Evolutionary conservation across 2,888 invertebrate species (phyloP).

Genomic region (Rhimphoctona megacephalus): DNA sequence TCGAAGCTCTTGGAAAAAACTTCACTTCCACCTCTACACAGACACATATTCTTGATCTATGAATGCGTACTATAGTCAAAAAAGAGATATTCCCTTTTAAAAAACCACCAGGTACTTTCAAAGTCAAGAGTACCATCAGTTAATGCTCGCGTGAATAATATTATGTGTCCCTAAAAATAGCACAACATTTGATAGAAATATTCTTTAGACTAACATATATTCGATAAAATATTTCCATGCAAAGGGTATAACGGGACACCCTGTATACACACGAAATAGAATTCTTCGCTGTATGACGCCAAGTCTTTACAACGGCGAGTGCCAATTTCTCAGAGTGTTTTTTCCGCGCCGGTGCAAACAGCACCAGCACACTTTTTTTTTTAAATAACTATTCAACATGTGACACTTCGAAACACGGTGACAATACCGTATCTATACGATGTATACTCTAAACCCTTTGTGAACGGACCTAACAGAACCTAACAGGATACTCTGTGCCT

Average conservation of each 20-base stretch:
- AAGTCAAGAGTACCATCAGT: neutral
- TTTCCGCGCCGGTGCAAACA: constrained; percentile 47
- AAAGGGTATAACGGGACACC: neutral
- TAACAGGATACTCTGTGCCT: neutral
- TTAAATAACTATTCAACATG: neutral
- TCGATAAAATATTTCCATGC: neutral
- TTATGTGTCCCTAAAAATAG: neutral
- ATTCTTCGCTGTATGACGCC: constrained; percentile 39
- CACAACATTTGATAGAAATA: neutral
- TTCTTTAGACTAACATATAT: neutral
- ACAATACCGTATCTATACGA: constrained; percentile 26
- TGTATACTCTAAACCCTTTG: constrained; percentile 15
- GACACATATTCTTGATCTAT: constrained; percentile 1
- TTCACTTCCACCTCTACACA: constrained; percentile 45
- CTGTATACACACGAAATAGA: neutral
- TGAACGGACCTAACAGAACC: neutral
- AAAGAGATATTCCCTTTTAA: neutral
- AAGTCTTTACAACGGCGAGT: constrained; percentile 28
- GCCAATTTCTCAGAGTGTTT: constrained; percentile 49
- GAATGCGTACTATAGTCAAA: neutral
- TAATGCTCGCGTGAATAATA: neutral
- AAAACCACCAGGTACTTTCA: neutral
- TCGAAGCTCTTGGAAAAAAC: constrained; percentile 46
- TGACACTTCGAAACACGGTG: constrained; percentile 8
- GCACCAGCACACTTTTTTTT: constrained; percentile 42